These are phyloP conservation scores for Hemicrepidius hirtus DNA, from an alignment of 2,888 invertebrate genomes.

Conservation along the genomic window DNA sequence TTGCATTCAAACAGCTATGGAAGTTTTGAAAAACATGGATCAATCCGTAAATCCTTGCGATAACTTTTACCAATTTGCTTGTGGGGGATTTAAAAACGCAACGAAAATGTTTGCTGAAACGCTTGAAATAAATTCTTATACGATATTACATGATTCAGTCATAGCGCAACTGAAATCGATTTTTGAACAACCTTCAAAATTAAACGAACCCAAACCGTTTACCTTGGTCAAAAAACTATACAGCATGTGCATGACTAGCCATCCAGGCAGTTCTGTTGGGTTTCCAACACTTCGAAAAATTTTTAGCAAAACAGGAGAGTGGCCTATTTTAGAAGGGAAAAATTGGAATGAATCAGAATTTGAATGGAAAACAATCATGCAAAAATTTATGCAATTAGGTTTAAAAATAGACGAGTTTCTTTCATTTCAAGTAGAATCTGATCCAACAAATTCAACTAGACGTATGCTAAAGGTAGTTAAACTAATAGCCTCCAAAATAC, in stretches of 20 bases:
- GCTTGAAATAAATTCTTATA: constrained; percentile 83
- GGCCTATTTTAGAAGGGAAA: constrained; percentile 91
- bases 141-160: constrained; percentile 83
- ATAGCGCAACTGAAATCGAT: constrained; percentile 82
- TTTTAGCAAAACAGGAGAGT: constrained; percentile 88
- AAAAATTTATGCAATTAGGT: constrained; percentile 85
- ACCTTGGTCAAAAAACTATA: constrained; percentile 88
- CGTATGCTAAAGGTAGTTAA: constrained; percentile 87
- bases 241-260: constrained; percentile 91
- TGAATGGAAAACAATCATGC: constrained; percentile 89
- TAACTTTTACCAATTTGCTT: constrained; percentile 86
- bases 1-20: constrained; percentile 88
- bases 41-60: constrained; percentile 84
- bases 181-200: constrained; percentile 79
- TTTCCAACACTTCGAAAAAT: constrained; percentile 82
- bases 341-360: constrained; percentile 83
- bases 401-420: constrained; percentile 93
- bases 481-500: no score
- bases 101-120: constrained; percentile 89
- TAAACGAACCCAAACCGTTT: constrained; percentile 81
- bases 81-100: constrained; percentile 83
- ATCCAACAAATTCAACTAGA: constrained; percentile 90
- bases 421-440: constrained; percentile 91
- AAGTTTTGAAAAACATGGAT: constrained; percentile 83
- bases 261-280: constrained; percentile 87